These are phyloP conservation scores for Lycocorax pyrrhopterus DNA, from an alignment of 2,113 vertebrate species.

Conservation along the genomic window DNA sequence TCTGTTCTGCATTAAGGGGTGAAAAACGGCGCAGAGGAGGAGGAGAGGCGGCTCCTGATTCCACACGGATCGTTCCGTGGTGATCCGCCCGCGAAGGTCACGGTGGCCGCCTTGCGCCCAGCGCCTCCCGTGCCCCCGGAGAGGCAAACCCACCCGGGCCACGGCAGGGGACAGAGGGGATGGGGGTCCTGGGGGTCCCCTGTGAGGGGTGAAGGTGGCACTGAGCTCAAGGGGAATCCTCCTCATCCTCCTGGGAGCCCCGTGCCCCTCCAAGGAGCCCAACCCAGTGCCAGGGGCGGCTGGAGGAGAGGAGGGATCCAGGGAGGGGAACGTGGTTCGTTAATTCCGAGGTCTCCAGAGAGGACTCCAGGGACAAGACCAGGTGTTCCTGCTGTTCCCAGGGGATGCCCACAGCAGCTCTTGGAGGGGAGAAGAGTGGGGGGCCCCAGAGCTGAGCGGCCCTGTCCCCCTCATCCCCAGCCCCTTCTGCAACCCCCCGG, in stretches of 20 bases:
- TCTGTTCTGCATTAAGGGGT: constrained; percentile 32
- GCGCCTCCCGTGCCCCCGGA: neutral
- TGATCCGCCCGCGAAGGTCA: neutral
- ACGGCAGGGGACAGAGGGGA: neutral
- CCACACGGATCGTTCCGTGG: neutral
- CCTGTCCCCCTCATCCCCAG: accelerated
- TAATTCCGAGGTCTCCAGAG: accelerated
- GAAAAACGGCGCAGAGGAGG: neutral
- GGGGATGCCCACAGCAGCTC: neutral
- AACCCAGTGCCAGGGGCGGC: accelerated
- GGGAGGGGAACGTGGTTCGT: accelerated
- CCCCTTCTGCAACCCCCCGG: neutral
- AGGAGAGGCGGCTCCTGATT: neutral
- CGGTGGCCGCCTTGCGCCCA: accelerated
- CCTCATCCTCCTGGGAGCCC: neutral
- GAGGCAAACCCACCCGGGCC: neutral
- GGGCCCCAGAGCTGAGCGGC: accelerated
- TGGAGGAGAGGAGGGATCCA: neutral
- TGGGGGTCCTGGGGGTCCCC: neutral
- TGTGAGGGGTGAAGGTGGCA: accelerated
- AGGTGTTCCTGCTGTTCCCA: neutral
- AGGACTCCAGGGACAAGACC: neutral
- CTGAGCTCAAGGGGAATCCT: neutral
- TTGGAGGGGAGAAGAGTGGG: neutral
- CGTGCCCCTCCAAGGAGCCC: neutral